phyloP scores from a whole-genome alignment of 2,113 vertebrate genomes.

The Lasiurus cinereus region DNA sequence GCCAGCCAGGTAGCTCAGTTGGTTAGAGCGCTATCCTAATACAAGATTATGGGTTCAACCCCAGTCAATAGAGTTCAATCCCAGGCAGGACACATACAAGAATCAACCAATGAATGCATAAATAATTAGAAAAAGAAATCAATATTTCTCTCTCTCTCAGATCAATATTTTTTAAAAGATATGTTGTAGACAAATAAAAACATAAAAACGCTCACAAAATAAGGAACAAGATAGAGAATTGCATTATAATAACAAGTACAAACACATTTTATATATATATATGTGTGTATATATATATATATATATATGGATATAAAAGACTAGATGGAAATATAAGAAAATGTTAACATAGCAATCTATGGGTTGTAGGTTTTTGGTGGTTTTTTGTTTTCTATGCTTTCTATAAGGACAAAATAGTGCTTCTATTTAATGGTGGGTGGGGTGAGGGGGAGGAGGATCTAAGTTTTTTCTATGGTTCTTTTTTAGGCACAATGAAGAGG shows the following conservation, averaged over 20 bases:
- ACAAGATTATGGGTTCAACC: not conserved
- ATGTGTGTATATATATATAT: not conserved
- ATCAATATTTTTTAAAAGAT: not conserved
- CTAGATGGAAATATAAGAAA: not conserved
- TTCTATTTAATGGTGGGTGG: not conserved
- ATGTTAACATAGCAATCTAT: not conserved
- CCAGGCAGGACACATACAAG: not conserved
- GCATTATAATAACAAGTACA: conserved; percentile 2
- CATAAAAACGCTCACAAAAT: conserved; percentile 49
- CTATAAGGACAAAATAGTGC: not conserved
- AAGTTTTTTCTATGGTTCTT: not conserved
- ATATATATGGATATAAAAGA: conserved; percentile 2
- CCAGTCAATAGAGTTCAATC: not conserved
- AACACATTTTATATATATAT: no score
- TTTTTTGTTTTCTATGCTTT: not conserved
- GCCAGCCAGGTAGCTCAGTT: not conserved
- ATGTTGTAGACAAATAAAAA: conserved; percentile 16
- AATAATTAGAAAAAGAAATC: not conserved
- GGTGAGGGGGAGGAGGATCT: not conserved
- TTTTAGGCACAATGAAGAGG: not conserved
- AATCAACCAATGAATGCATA: not conserved
- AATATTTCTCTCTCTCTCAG: not conserved
- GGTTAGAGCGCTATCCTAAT: not conserved
- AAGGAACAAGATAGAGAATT: not conserved
- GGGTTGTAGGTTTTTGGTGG: not conserved